phyloP scores from a whole-genome alignment of 2,888 invertebrate genomes.

The Lasioglossum oenotherae region DNA sequence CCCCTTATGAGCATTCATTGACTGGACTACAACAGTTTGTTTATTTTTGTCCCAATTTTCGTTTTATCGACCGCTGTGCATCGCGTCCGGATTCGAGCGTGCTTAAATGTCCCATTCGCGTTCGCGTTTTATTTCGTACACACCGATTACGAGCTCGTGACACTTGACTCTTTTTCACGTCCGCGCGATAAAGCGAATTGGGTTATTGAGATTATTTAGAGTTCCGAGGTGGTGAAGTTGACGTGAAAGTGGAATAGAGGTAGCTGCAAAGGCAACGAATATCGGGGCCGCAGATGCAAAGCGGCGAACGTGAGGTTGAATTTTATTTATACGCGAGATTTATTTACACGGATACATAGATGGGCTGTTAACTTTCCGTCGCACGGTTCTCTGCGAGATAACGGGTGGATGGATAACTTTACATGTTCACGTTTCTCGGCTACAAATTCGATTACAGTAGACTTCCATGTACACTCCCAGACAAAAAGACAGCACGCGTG shows the following conservation, averaged over 20 bases:
- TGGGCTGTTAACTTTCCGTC: not conserved
- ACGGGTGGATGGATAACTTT: not conserved
- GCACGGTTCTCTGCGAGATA: not conserved
- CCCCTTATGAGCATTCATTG: no score
- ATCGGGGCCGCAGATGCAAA: conserved; percentile 12
- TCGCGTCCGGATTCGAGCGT: not conserved
- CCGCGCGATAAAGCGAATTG: conserved; percentile 2
- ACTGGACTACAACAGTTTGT: no score
- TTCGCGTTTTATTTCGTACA: conserved; percentile 31
- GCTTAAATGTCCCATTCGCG: not conserved
- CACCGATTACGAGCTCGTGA: conserved; percentile 16
- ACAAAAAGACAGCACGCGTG: no score
- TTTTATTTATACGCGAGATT: not conserved
- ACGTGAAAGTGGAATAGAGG: conserved; percentile 5
- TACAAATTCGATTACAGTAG: not conserved
- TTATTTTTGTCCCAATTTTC: no score
- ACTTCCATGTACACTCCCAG: not conserved
- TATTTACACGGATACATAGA: not conserved
- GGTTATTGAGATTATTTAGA: conserved; percentile 15
- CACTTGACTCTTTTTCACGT: conserved; percentile 12
- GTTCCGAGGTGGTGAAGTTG: not conserved
- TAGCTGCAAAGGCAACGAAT: not conserved
- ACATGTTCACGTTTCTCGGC: not conserved
- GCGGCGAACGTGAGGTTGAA: not conserved
- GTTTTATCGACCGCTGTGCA: no score